These are phyloP conservation scores for Solea solea DNA, from an alignment of 2,113 vertebrate species.

Conservation along the genomic window DNA sequence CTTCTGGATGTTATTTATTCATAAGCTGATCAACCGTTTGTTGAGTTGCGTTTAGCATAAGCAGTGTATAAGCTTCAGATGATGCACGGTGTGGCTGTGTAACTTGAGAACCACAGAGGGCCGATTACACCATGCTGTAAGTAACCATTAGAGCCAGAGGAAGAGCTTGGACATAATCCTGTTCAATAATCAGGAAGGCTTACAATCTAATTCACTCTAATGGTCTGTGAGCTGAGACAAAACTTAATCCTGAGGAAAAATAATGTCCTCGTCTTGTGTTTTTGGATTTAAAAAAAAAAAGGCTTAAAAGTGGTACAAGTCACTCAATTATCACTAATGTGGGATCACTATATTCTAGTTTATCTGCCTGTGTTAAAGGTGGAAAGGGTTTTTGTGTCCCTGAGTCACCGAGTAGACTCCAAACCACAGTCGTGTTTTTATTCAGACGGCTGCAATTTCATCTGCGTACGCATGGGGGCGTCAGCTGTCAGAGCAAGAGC, in stretches of 20 bases:
- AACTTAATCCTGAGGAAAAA: conserved; percentile 43
- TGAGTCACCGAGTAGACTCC: background rate
- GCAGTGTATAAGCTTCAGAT: no score
- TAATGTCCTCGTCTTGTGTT: background rate
- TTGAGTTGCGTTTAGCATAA: no score
- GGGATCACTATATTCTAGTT: background rate
- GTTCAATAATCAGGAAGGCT: conserved; percentile 48
- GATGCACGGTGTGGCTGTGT: conserved; percentile 4
- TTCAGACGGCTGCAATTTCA: conserved; percentile 15
- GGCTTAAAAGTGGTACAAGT: background rate
- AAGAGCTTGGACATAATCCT: conserved; percentile 37
- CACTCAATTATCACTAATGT: background rate
- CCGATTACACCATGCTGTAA: conserved; percentile 7
- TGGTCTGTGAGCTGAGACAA: conserved; percentile 18
- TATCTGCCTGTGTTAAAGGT: background rate
- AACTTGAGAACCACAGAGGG: conserved; percentile 47
- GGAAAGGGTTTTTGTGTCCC: background rate
- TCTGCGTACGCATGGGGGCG: conserved; percentile 70
- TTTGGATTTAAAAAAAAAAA: conserved; percentile 12
- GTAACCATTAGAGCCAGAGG: conserved; percentile 20
- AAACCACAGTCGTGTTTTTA: background rate
- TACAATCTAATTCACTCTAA: conserved; percentile 50
- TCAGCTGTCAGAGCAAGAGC: conserved; percentile 38
- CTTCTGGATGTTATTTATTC: no score
- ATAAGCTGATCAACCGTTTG: no score